Conservation (phyloP, 2,113 vertebrate species). For the Uria lomvia region DNA sequence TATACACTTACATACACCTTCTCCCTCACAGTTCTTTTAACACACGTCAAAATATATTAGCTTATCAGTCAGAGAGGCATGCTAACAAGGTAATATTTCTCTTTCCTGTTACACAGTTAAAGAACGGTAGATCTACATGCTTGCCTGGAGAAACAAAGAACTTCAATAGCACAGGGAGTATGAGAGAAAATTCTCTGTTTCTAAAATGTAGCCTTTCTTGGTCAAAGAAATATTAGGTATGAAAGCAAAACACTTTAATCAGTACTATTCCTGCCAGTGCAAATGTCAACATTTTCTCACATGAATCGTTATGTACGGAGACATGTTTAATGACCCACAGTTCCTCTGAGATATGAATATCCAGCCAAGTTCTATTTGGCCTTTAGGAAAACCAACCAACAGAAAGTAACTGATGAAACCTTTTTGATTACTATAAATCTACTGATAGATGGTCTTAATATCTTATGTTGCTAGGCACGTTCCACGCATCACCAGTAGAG, state of each 20-base stretch:
- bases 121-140: background rate
- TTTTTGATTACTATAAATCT: background rate
- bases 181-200: background rate
- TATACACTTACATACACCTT: background rate
- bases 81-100: background rate
- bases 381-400: background rate
- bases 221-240: background rate
- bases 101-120: background rate
- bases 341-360: background rate
- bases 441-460: constrained; percentile 3
- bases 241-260: background rate
- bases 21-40: background rate
- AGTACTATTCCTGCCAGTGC: background rate
- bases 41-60: background rate
- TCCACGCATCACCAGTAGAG: background rate
- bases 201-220: background rate
- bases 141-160: background rate
- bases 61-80: background rate
- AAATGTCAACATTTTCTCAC: constrained; percentile 13
- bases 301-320: background rate
- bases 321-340: background rate
- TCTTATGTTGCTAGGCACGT: background rate
- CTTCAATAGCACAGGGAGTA: background rate
- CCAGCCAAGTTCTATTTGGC: background rate
- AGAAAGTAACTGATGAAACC: background rate